These are phyloP conservation scores for Microplitis manilae DNA, from an alignment of 2,888 invertebrate genomes.

Conservation along the genomic window DNA sequence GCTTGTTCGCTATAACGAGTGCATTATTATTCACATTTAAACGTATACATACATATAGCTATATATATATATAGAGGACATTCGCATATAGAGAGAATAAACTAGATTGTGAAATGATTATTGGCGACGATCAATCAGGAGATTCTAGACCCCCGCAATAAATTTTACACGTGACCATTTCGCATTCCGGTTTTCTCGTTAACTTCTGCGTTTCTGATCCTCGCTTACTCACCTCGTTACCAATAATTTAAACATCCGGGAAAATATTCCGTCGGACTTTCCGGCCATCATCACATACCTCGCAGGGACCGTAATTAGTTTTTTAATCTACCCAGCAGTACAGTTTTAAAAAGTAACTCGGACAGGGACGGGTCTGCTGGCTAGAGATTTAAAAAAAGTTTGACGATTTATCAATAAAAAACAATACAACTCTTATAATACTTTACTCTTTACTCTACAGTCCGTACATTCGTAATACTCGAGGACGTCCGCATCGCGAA, in stretches of 20 bases:
- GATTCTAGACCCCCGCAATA: conserved; percentile 14
- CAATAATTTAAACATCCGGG: conserved; percentile 15
- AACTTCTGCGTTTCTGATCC: conserved; percentile 37
- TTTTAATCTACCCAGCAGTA: background rate
- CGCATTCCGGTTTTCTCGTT: conserved; percentile 43
- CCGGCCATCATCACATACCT: background rate
- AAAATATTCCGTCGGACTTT: conserved; percentile 29
- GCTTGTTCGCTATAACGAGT: conserved; percentile 24
- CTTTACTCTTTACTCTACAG: background rate
- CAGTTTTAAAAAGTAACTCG: no score
- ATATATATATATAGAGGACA: background rate
- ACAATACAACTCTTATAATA: background rate
- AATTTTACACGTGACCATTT: conserved; percentile 37
- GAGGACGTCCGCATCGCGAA: conserved; percentile 12
- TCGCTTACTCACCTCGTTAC: conserved; percentile 32
- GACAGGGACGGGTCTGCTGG: background rate
- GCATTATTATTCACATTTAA: conserved; percentile 17
- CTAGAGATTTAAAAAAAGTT: conserved; percentile 6
- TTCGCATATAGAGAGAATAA: background rate
- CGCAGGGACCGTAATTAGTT: background rate
- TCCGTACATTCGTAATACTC: background rate
- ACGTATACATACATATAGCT: background rate
- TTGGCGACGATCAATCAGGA: conserved; percentile 20
- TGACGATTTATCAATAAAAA: background rate
- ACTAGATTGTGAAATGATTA: conserved; percentile 23